Base-by-base conservation (phyloP, 2,113 vertebrate genomes). In the Corythoichthys intestinalis region DNA sequence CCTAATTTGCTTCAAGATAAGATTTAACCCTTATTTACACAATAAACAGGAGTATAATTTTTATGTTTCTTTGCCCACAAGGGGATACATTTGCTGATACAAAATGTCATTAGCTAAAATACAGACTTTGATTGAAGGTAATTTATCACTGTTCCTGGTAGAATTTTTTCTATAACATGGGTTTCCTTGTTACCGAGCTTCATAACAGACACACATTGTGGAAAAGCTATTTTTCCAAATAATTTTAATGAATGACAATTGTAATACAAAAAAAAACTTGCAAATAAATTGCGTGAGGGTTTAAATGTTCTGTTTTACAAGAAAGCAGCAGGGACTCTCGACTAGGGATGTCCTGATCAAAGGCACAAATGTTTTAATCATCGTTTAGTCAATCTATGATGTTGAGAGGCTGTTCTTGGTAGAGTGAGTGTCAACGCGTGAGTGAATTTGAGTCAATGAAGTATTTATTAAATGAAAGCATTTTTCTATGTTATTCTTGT, bases 101-200 rank as follows among this genome's bases (percentile, higher is more conserved):
- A 4, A 65, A 69, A 62, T 17, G 35, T 41, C 62, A 66, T 81
- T 28, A 61, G 60, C 72, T 75, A 47, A 49, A 37, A 12, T 48
- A 62, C 28, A 69, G 13, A 1, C 4, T 68, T 66, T 56, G 34
- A 74, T 64, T 58, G 28, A 74, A 70, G 47, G 37, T 41, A 49
- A 65, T 67, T 64, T n/a, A 37, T 44, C 53, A 61, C 50, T n/a
- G 17, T 61, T 73, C 59, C 6, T 60, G 14, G 17, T 44, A 50
- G 28, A 52, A 28, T 28, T 70, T 9, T 41, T 28, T 78, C 76
- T 56, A 4, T 15, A 50, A 50, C 14, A 15, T 50, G 48, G 48
- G 3, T 50, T 50, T 48, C 11, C 47, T 48, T 3, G 3, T 48
- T 50, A 15, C 13, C 3, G 3, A 13, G 2, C 13, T 50, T 50